Base-by-base conservation (phyloP, 37 sponge, comb jelly and placozoan genomes). In the Cliona cf. orientalis region DNA sequence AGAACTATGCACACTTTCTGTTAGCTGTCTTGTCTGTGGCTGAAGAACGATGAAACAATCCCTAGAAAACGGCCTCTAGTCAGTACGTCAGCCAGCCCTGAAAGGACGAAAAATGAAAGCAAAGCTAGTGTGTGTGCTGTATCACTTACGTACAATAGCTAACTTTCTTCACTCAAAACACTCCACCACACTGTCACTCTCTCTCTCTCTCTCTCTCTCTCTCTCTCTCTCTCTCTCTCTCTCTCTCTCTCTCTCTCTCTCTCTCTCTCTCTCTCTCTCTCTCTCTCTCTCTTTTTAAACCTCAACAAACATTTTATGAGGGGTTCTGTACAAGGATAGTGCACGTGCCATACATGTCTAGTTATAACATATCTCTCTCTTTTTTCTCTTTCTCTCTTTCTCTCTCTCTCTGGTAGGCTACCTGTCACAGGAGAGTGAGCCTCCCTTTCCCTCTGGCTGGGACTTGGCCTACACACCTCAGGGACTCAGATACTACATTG, bases 401-500 rank as follows among this genome's bases (percentile, higher is more conserved):
- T 2, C 71, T 29, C 58, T 1, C 36, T 6, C 29, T 0, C 32
- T 3, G 26, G 45, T 56, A 84, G 76, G 56, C 34, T 75, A 69
- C 12, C 60, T 75, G n/a, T 82, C 82, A 2, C 82, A 72, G 63
- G 82, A 71, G 32, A 82, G 82, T 53, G 44, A 67, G 43, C 72
- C 33, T 32, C 76, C 78, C 36, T 58, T 92, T 0, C 93, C 93
- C 29, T 73, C 69, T 0, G 78, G 81, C 40, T 92, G 93, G 93
- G 85, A 80, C 17, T 26, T 87, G 7, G 84, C 68, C 5, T 59
- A 63, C 62, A 92, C 89, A 0, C 32, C 74, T 9, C 72, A 71
- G 22, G 89, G 93, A 29, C 75, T 69, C 62, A 83, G 42, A 53
- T 92, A 88, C 70, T 92, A 92, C 71, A 31, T 87, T 34, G 71